Percentiles rank a stretch among this genome's conserved stretches.
Evolutionary conservation across 2,888 invertebrate species (phyloP).

Genomic region (Diaprepes abbreviatus): DNA sequence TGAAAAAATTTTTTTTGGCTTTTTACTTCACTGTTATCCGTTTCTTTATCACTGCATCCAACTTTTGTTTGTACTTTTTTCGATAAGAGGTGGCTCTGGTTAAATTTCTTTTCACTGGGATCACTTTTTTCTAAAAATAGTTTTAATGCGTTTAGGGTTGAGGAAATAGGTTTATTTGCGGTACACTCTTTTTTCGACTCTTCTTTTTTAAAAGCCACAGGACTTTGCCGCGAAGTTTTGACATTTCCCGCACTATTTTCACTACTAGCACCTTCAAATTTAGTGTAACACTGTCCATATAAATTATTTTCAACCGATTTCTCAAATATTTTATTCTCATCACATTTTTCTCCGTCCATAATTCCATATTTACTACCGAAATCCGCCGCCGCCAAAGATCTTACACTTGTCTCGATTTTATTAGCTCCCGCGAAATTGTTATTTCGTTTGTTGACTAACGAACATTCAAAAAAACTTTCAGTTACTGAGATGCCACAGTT

Average conservation of each 20-base stretch:
- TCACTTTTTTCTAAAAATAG: background rate
- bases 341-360: slow-evolving; percentile 30
- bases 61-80: slow-evolving; percentile 7
- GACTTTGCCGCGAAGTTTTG: background rate
- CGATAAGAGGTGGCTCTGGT: slow-evolving; percentile 2
- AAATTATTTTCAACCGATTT: background rate
- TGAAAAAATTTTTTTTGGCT: background rate
- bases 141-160: background rate
- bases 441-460: slow-evolving; percentile 12
- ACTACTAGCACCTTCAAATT: background rate
- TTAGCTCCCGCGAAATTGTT: slow-evolving; percentile 5
- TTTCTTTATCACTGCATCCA: background rate
- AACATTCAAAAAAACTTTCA: slow-evolving; percentile 18
- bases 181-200: background rate
- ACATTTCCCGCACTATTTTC: background rate
- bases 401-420: slow-evolving; percentile 14
- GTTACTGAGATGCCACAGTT: background rate
- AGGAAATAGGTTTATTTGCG: background rate
- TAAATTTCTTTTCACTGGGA: background rate
- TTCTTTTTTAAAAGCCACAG: background rate
- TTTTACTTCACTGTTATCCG: background rate
- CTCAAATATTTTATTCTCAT: background rate
- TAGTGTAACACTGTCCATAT: background rate
- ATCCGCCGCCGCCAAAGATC: background rate
- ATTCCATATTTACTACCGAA: slow-evolving; percentile 30